A percentile compares a stretch with the other conserved stretches of the same genome.
phyloP scores from a whole-genome alignment of 92 coral and sea anemone species.

The Porites rus region DNA sequence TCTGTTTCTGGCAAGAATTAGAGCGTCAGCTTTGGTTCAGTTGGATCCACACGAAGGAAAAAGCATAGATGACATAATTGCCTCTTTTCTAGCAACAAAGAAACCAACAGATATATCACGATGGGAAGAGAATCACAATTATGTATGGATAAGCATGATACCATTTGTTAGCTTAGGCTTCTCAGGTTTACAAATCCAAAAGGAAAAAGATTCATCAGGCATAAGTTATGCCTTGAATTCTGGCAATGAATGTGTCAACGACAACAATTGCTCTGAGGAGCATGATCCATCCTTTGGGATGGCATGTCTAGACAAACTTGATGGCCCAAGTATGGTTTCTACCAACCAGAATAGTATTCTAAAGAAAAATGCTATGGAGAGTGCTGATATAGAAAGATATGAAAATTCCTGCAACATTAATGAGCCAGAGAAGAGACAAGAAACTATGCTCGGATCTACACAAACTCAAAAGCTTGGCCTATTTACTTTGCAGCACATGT shows the following conservation, averaged over 20 bases:
- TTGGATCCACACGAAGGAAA: constrained; percentile 47
- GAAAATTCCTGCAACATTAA: not conserved
- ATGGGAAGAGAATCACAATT: constrained; percentile 86
- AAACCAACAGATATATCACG: constrained; percentile 68
- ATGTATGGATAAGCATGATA: constrained; percentile 85
- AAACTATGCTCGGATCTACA: constrained; percentile 60
- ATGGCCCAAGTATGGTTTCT: constrained; percentile 12
- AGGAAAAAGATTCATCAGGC: not conserved
- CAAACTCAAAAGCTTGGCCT: constrained; percentile 75
- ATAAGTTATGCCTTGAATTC: not conserved
- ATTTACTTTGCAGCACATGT: constrained; percentile 75
- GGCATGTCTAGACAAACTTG: not conserved
- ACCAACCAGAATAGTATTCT: not conserved
- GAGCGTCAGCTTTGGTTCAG: constrained; percentile 62
- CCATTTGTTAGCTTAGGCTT: constrained; percentile 84
- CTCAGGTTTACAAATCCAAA: constrained; percentile 60
- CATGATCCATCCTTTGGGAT: not conserved
- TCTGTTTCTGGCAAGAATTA: constrained; percentile 77
- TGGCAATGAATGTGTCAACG: not conserved
- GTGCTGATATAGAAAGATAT: not conserved
- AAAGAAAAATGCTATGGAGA: not conserved
- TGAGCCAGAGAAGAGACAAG: not conserved
- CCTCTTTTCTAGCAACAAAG: constrained; percentile 62
- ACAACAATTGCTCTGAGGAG: not conserved
- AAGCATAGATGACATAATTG: constrained; percentile 65